A percentile compares a stretch with the other conserved stretches of the same genome.
phyloP scores from a whole-genome alignment of 2,888 invertebrate genomes.

The Cecidostiba fungosa region DNA sequence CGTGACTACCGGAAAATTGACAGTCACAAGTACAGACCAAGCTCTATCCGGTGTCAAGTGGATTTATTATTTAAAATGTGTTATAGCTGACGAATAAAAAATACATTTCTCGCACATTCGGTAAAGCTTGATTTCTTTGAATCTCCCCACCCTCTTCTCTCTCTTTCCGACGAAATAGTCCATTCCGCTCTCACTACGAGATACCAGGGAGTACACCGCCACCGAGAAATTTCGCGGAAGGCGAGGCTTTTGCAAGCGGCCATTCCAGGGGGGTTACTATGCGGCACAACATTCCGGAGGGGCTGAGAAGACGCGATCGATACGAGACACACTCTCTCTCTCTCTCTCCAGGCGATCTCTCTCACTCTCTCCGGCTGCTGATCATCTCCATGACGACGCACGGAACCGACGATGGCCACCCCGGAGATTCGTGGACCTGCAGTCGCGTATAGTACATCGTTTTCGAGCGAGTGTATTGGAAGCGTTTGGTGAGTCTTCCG shows the following conservation, averaged over 20 bases:
- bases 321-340: slow-evolving; percentile 46
- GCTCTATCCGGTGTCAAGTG: slow-evolving; percentile 29
- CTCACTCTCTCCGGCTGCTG: not conserved
- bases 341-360: not conserved
- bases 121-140: not conserved
- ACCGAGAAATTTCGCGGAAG: not conserved
- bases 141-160: too few species aligned
- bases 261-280: not conserved
- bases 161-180: not conserved
- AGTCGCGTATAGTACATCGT: not conserved
- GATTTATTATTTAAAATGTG: slow-evolving; percentile 55
- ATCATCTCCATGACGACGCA: slow-evolving; percentile 60
- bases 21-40: slow-evolving; percentile 3
- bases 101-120: not conserved
- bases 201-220: not conserved
- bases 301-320: slow-evolving; percentile 43
- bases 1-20: slow-evolving; percentile 38
- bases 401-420: slow-evolving; percentile 45
- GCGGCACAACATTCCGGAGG: not conserved
- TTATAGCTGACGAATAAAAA: not conserved
- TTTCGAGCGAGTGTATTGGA: not conserved
- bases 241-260: slow-evolving; percentile 13
- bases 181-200: not conserved
- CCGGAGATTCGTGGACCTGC: not conserved
- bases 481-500: not conserved